Evolutionary conservation across 2,797 vertebrate species (phyloP).

Genomic region (Siniperca obscura): DNA sequence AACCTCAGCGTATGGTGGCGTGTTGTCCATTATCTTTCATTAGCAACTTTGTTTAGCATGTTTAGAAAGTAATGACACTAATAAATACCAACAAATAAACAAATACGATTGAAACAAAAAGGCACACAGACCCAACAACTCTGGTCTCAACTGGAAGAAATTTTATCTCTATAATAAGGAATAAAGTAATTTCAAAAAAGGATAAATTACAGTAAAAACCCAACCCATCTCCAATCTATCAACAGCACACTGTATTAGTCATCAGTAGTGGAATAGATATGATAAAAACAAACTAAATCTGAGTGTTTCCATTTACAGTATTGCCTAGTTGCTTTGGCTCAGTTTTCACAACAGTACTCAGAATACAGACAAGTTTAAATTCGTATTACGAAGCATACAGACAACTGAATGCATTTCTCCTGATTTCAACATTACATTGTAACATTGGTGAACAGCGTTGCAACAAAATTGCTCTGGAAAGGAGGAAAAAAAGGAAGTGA

Average conservation of each 20-base stretch:
- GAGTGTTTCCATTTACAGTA: slow-evolving; percentile 28
- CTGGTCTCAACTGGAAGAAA: slow-evolving; percentile 61
- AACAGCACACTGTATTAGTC: slow-evolving; percentile 46
- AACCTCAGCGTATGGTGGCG: slow-evolving; percentile 42
- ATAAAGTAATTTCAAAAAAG: slow-evolving; percentile 32
- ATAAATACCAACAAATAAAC: slow-evolving; percentile 73
- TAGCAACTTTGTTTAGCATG: slow-evolving; percentile 37
- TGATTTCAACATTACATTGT: neutral
- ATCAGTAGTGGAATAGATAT: slow-evolving; percentile 65
- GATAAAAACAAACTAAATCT: slow-evolving; percentile 26
- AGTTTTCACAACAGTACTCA: slow-evolving; percentile 1
- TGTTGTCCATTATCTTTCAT: slow-evolving; percentile 47
- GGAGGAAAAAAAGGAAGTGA: neutral
- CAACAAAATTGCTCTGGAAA: neutral
- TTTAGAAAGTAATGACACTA: slow-evolving; percentile 62
- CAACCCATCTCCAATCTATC: slow-evolving; percentile 33
- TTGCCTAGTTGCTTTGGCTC: slow-evolving; percentile 47
- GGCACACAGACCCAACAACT: slow-evolving; percentile 72
- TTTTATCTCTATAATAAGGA: slow-evolving; percentile 33
- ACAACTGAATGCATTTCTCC: neutral
- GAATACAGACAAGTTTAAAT: neutral
- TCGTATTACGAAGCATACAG: neutral
- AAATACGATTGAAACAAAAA: slow-evolving; percentile 66
- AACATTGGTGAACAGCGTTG: neutral
- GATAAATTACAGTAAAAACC: slow-evolving; percentile 66